Base-by-base conservation (phyloP, 2,113 vertebrate species). In the Trinectes maculatus region DNA sequence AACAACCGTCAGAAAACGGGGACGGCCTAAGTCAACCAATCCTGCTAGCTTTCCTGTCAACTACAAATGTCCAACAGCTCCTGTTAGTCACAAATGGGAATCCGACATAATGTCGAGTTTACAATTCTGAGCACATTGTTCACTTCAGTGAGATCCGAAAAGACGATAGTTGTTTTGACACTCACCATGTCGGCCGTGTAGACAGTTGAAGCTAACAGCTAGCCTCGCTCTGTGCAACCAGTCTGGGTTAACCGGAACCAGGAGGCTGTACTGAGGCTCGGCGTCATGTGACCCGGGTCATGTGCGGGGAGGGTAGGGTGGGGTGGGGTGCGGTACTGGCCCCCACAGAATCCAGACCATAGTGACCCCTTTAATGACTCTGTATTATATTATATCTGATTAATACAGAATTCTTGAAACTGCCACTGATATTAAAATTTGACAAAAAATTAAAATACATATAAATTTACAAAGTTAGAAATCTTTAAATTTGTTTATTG, bases 171-270 rank as follows among this genome's bases (percentile, higher is more conserved):
- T 42, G 43, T 44, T 71, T 59, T 72, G 8, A 31, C 55, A 90
- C 90, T 89, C 71, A 91, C 90, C 90, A 91, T 91, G 19, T 87
- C 68, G 79, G 83, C 86, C 65, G 87, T 86, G 33, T 71, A 43
- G 62, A 83, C 83, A 86, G 78, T 80, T 72, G 74, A 86, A 85
- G 89, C 88, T 89, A 89, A 80, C 80, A 77, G 84, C 42, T 72
- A 77, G 83, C 86, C 71, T 74, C 71, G 54, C 70, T 87, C 73
- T 28, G 75, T 71, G 67, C 40, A 82, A 63, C 79, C 60, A 28
- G 64, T 73, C 59, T 8, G 51, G 47, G 47, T 83, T 70, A 77
- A 85, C 56, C 40, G 86, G 73, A 77, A 85, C 56, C 71, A 72
- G 77, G 74, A 74, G 71, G 67, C 28, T 43, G 70, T 48, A 39